Evolutionary conservation across 2,888 invertebrate species (phyloP), one percentile per base, ranked within the genome.

Genomic region (Ctenicera cuprea): DNA sequence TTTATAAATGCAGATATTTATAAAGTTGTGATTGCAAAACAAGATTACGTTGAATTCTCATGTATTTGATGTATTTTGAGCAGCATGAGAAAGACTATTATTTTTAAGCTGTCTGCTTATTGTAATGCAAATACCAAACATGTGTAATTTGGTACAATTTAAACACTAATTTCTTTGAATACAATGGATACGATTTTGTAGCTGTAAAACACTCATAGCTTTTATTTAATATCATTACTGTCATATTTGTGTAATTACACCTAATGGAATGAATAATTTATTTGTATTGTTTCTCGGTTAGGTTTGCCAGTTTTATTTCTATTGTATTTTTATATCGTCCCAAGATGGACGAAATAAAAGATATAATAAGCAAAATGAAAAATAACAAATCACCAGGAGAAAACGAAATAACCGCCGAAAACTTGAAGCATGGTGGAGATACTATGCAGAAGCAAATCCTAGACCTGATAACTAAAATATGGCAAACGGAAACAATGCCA

Each of bases 251-350:
- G 38, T 52, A 52, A 52, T 65, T 59, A 59, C 57, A 57, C 43
- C 48, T 59, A 69, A 69, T 50, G 61, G 22, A 69, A 69, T 62
- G 59, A 69, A 69, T 69, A 20, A 69, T 69, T 61, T 69, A 61
- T 69, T 48, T 14, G 61, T 50, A 69, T 69, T 69, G 69, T 69
- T 52, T 68, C 37, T 8, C 7, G 30, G 12, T 20, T 20, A 33
- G n/a, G 3, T 22, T 66, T 52, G 41, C 38, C n/a, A 41, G 50
- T 52, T 22, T 65, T 38, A 26, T 26, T 54, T 1, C 43, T 57
- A 57, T 57, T 41, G 54, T 50, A 33, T 33, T 14, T 50, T 50
- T 18, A 37, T 14, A 11, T n/a, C 22, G 3, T n/a, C 38, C 22
- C n/a, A 12, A n/a, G n/a, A n/a, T n/a, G n/a, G n/a, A n/a, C n/a